Base-by-base conservation (phyloP, 2,888 invertebrate genomes). In the Drosophila planitibia region DNA sequence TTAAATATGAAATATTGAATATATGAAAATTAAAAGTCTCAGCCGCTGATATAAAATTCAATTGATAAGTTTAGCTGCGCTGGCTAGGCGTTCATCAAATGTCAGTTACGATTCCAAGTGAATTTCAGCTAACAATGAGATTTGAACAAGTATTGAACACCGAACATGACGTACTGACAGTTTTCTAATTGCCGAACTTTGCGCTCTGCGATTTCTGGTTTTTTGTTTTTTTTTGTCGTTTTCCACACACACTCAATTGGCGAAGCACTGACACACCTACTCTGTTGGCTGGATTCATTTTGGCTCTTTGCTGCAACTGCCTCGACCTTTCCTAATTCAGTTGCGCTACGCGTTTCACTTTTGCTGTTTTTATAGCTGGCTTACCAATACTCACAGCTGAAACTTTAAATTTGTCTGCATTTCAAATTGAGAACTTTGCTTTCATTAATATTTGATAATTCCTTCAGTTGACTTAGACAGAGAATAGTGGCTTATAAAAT, bases 161-260 rank as follows among this genome's bases (percentile, higher is more conserved):
- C 49, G 28, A 49, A 68, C 68, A 68, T 69, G 54, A 14, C 33
- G 44, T 3, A 16, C 47, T 70, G 71, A 70, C 76, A 76, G 59
- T 32, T 57, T 57, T 64, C 60, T 71, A 70, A 76, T 76, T 71
- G 52, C 7, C 55, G 28, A 76, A 70, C 77, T 75, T 47, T 60
- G 25, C 5, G 2, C 30, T 53, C 19, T 37, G 32, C 19, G 32
- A n/a, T 32, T 44, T 58, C 30, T n/a, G 41, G 41, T 39, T 69
- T 33, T 33, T 35, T 39, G 19, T 25, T 41, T 4, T 47, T 28
- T 25, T 4, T 19, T 39, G 3, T 22, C 22, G 16, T 25, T 12
- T 44, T 14, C 22, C 22, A 3, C 28, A 4, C 16, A 16, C 39
- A n/a, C 25, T 30, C 14, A 28, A 28, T 37, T 58, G 41, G 25